Base-by-base conservation (phyloP, 2,113 vertebrate genomes). In the Harpagus bidentatus region DNA sequence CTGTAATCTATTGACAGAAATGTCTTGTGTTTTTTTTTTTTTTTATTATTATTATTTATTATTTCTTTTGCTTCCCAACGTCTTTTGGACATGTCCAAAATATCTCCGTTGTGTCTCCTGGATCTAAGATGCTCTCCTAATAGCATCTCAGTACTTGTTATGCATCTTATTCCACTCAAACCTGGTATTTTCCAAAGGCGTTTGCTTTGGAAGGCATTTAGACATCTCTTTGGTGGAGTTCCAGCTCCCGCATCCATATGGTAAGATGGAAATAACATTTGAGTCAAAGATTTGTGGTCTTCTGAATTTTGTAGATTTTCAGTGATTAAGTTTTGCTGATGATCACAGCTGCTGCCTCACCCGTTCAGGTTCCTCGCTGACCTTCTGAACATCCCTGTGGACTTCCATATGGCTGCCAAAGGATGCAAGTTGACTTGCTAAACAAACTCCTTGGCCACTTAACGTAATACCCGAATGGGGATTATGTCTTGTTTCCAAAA, bases 191-290 rank as follows among this genome's bases (percentile, higher is more conserved):
- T 97, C 92, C 93, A 94, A 94, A 90, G 79, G 20, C 82, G 0
- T 94, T 96, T 93, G 79, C 82, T 92, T 96, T 96, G 96, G 96
- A 96, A 97, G 85, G 71, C 95, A 28, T 94, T 96, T 92, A 96
- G 90, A 95, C 95, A 93, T 95, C 84, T 94, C 88, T 47, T 94
- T 96, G 96, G 96, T 93, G 92, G 82, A 80, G 71, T 90, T 97
- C 95, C 97, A 97, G 93, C 79, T 97, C 67, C 86, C 0, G 29
- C 86, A 88, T 97, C 96, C 96, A 96, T 97, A 95, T 97, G 97
- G 90, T 62, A 55, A 66, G 86, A 92, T 95, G 88, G 92, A 96
- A 96, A 93, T 95, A 94, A 94, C 85, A 81, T 73, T 88, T 78
- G 71, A 96, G 79, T 86, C 70, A 73, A 96, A 88, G 82, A 90